These are phyloP conservation scores for Microcebus lehilahytsara DNA, from an alignment of 2,113 vertebrate genomes.

Conservation along the genomic window DNA sequence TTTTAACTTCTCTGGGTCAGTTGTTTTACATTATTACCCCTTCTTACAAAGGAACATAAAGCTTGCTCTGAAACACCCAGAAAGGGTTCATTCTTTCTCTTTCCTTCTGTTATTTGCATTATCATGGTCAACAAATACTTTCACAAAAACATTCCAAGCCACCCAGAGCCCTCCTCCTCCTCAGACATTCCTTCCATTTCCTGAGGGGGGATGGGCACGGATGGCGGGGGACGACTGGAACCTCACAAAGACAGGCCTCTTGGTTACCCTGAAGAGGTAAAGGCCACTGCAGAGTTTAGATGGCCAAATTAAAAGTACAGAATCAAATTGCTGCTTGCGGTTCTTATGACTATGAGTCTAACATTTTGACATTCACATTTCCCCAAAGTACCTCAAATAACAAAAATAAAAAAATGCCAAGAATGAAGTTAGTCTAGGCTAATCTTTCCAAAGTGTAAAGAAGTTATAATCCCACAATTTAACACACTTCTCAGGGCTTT, in stretches of 20 bases:
- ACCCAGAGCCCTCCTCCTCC: background rate
- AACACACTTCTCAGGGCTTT: background rate
- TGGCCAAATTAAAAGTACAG: background rate
- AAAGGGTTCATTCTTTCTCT: slow-evolving; percentile 30
- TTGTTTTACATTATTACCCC: background rate
- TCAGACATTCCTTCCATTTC: slow-evolving; percentile 53
- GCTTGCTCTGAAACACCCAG: slow-evolving; percentile 32
- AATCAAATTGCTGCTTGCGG: background rate
- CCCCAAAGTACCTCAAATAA: slow-evolving; percentile 12
- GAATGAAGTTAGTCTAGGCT: slow-evolving; percentile 46
- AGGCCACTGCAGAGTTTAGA: background rate
- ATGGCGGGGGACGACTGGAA: background rate
- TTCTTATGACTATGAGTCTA: background rate
- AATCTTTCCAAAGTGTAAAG: slow-evolving; percentile 53
- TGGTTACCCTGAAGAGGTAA: background rate
- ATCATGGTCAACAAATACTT: slow-evolving; percentile 66
- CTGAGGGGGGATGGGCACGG: slow-evolving; percentile 36
- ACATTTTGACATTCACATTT: slow-evolving; percentile 31
- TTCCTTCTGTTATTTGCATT: slow-evolving; percentile 57
- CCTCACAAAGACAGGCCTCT: slow-evolving; percentile 38
- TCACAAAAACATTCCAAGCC: slow-evolving; percentile 65
- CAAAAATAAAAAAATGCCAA: slow-evolving; percentile 58
- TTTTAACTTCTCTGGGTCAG: background rate
- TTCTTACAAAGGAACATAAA: background rate
- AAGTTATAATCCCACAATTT: slow-evolving; percentile 33